Evolutionary conservation across 92 coral and sea anemone genomes (phyloP).

Genomic region (Parazoanthus darwini): DNA sequence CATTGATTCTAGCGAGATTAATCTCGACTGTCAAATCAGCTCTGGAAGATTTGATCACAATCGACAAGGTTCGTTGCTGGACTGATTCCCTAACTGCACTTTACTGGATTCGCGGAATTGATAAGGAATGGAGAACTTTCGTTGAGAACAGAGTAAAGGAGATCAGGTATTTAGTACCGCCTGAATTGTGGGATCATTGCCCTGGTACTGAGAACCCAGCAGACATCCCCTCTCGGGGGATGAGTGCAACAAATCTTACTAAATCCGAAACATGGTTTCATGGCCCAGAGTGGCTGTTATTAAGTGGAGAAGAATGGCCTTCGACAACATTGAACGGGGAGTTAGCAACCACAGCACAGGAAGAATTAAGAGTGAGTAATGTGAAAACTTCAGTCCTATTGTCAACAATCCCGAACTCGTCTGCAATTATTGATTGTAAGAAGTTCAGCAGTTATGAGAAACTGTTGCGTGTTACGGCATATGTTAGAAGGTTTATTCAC

Average conservation of each 20-base stretch:
- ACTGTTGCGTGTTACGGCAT: constrained; percentile 16
- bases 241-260: constrained; percentile 5
- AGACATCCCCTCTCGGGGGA: constrained; percentile 27
- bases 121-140: constrained; percentile 23
- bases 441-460: constrained; percentile 12
- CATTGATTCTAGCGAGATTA: constrained; percentile 14
- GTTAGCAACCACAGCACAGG: background rate
- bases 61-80: constrained; percentile 11
- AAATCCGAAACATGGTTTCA: constrained; percentile 20
- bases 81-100: constrained; percentile 16
- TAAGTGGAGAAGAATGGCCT: constrained; percentile 8
- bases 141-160: constrained; percentile 24
- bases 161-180: constrained; percentile 17
- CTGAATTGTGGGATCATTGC: constrained; percentile 24
- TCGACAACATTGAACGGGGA: background rate
- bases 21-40: background rate
- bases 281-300: constrained; percentile 27
- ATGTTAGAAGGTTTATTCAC: constrained; percentile 2
- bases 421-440: background rate
- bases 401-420: background rate
- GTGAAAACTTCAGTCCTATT: constrained; percentile 13
- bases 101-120: constrained; percentile 29
- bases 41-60: background rate
- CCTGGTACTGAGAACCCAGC: constrained; percentile 11
- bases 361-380: background rate